Evolutionary conservation across 2,113 vertebrate species (phyloP).

Genomic region (Vulpes ferrilata): DNA sequence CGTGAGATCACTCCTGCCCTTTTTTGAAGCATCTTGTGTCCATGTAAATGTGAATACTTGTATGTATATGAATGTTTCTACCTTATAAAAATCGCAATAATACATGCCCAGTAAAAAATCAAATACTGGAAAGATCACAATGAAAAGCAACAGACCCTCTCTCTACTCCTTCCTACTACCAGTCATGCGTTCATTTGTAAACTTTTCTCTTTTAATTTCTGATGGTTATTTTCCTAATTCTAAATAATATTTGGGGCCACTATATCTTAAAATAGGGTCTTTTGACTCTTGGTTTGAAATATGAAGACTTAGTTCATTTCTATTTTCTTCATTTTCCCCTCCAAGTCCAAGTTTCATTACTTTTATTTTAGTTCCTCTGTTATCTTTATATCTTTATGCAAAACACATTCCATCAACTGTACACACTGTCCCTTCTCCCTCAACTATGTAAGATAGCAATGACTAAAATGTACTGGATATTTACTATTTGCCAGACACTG

Average conservation of each 20-base stretch:
- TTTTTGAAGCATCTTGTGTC: background rate
- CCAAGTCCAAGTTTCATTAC: background rate
- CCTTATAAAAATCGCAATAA: background rate
- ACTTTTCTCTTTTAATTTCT: background rate
- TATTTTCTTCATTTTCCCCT: background rate
- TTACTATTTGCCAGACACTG: background rate
- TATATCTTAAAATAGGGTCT: background rate
- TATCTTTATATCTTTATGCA: background rate
- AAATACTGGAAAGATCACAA: background rate
- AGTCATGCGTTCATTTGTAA: background rate
- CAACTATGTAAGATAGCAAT: background rate
- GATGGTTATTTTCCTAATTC: background rate
- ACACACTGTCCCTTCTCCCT: background rate
- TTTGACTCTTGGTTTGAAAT: background rate
- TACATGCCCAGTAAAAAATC: background rate
- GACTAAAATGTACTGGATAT: background rate
- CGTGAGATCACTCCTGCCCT: background rate
- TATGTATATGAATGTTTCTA: background rate
- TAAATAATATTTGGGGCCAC: background rate
- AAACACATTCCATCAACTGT: background rate
- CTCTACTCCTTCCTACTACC: background rate
- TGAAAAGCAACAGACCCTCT: background rate
- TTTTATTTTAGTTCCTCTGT: constrained; percentile 3
- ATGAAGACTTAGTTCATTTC: background rate
- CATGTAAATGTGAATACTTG: background rate